Conservation (phyloP, 1,140 invertebrate genomes). For the Listronotus oregonensis region DNA sequence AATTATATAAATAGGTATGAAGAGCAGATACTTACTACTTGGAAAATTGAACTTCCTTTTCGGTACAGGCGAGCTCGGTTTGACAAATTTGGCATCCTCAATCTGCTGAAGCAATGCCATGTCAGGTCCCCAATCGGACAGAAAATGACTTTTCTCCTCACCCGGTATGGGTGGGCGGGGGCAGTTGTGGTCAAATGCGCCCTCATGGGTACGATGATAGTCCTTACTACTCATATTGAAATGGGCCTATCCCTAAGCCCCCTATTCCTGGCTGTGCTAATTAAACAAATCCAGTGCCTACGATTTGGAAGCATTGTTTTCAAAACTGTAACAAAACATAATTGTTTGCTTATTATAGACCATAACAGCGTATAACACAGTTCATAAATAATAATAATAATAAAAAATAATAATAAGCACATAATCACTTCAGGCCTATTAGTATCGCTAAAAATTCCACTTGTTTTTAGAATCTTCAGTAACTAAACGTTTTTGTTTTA, state of each 20-base stretch:
- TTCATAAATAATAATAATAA: too few relatives aligned
- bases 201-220: conserved; percentile 45
- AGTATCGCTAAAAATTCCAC: too few relatives aligned
- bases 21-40: conserved; percentile 30
- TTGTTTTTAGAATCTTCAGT: too few relatives aligned
- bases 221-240: conserved; percentile 46
- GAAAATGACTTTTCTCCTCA: conserved; percentile 50
- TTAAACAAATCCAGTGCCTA: conserved; percentile 19
- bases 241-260: conserved; percentile 30
- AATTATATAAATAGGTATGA: too few relatives aligned
- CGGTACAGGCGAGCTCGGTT: conserved; percentile 43
- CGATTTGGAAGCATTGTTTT: conserved; percentile 18
- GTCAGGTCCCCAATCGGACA: conserved; percentile 43
- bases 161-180: conserved; percentile 54
- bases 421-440: too few relatives aligned
- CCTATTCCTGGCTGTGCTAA: background rate
- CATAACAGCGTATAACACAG: too few relatives aligned
- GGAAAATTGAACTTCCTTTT: conserved; percentile 37
- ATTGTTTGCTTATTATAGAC: too few relatives aligned
- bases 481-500: too few relatives aligned
- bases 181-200: conserved; percentile 48
- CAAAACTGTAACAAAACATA: conserved; percentile 20
- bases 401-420: too few relatives aligned
- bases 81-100: conserved; percentile 37
- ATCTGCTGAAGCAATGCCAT: conserved; percentile 27